Evolutionary conservation across 2,113 vertebrate species (phyloP).

Genomic region (Hypocryptadius cinnamomeus): DNA sequence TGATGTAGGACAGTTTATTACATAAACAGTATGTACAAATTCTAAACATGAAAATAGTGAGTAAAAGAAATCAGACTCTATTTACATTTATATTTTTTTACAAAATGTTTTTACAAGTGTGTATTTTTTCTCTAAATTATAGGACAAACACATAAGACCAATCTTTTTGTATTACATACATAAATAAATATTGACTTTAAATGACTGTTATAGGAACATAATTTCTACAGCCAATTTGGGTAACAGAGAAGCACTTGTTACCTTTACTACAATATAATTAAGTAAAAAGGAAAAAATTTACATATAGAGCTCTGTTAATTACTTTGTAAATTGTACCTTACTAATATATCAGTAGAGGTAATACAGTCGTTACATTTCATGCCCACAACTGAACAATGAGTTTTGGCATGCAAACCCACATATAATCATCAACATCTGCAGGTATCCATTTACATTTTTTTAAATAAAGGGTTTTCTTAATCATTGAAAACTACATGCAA

Average conservation of each 20-base stretch:
- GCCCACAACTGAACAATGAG: constrained; percentile 74
- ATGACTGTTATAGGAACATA: constrained; percentile 74
- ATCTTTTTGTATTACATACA: constrained; percentile 80
- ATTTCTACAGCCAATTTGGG: constrained; percentile 78
- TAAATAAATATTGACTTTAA: constrained; percentile 95
- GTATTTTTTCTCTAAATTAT: constrained; percentile 69
- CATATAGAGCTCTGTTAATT: constrained; percentile 80
- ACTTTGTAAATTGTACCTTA: constrained; percentile 76
- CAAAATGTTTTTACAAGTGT: constrained; percentile 83
- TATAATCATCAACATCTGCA: constrained; percentile 66
- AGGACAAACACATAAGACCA: constrained; percentile 73
- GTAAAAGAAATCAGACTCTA: constrained; percentile 79
- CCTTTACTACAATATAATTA: constrained; percentile 75
- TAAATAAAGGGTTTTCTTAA: constrained; percentile 63
- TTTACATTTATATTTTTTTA: constrained; percentile 89
- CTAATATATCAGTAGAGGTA: constrained; percentile 78
- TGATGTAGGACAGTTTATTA: constrained; percentile 80
- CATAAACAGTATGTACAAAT: constrained; percentile 87
- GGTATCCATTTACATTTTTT: constrained; percentile 73
- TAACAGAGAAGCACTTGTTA: constrained; percentile 71
- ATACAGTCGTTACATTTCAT: constrained; percentile 75
- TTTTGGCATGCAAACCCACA: constrained; percentile 82
- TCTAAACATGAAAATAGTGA: constrained; percentile 82
- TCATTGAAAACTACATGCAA: constrained; percentile 74
- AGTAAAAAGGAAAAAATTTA: constrained; percentile 75